These are phyloP conservation scores for Cephus cinctus DNA, from an alignment of 1,140 invertebrate genomes.

Conservation along the genomic window DNA sequence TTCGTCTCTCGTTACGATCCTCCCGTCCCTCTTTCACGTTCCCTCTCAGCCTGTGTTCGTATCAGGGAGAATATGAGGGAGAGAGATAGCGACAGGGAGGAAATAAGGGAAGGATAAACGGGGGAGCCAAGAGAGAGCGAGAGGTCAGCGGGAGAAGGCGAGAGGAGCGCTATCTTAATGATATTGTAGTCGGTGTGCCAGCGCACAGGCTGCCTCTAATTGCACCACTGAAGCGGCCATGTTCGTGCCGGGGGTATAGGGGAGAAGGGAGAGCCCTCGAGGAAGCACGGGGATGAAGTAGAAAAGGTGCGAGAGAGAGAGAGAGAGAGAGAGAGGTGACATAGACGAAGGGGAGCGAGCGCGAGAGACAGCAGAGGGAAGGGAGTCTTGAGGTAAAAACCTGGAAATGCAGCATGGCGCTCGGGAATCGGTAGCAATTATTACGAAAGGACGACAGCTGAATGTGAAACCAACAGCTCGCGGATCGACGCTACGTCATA, in stretches of 20 bases:
- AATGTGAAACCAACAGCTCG: neutral
- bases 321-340: conserved; percentile 12
- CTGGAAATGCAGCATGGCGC: conserved; percentile 53
- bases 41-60: conserved; percentile 8
- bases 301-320: conserved; percentile 15
- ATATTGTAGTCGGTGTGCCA: conserved; percentile 48
- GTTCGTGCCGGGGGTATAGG: conserved; percentile 33
- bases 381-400: conserved; percentile 40
- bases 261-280: neutral
- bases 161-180: conserved; percentile 42
- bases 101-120: neutral
- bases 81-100: neutral
- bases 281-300: conserved; percentile 14
- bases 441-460: conserved; percentile 41
- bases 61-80: neutral
- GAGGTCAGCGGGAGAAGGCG: conserved; percentile 9
- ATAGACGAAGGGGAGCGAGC: conserved; percentile 10
- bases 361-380: conserved; percentile 14
- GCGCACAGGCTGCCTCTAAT: conserved; percentile 51
- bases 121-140: conserved; percentile 4
- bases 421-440: conserved; percentile 51
- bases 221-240: conserved; percentile 48
- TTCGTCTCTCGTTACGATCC: conserved; percentile 12
- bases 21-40: conserved; percentile 8
- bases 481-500: neutral